phyloP scores from a whole-genome alignment of 2,797 vertebrate species.

The Galagoides demidoff region DNA sequence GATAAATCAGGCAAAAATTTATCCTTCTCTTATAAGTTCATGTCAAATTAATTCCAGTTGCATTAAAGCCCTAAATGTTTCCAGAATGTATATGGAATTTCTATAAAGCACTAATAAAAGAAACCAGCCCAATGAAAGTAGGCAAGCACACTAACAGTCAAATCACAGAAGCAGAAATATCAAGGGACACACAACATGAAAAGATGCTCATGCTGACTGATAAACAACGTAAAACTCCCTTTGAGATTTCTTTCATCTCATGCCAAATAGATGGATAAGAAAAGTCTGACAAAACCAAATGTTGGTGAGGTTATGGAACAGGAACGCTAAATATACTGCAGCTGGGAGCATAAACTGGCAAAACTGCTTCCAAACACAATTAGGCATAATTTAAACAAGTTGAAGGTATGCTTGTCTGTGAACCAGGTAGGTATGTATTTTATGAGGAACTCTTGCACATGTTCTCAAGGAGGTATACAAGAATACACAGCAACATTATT shows the following conservation, averaged over 20 bases:
- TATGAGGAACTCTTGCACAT: not conserved
- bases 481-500: not conserved
- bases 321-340: not conserved
- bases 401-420: not conserved
- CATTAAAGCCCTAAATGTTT: conserved; percentile 21
- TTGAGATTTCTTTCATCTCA: not conserved
- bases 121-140: not conserved
- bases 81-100: not conserved
- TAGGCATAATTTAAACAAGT: not conserved
- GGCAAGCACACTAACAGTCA: not conserved
- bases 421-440: not conserved
- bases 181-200: not conserved
- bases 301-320: not conserved
- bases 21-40: conserved; percentile 5
- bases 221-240: not conserved
- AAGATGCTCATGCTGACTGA: not conserved
- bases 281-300: not conserved
- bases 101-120: not conserved
- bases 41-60: conserved; percentile 7
- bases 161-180: not conserved
- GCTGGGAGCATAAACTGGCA: not conserved
- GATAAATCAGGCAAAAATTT: not conserved
- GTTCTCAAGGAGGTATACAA: not conserved
- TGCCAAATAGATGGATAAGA: not conserved
- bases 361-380: not conserved